Evolutionary conservation across 2,113 vertebrate species (phyloP), one percentile per base, ranked within the genome.

Genomic region (Poecilia latipinna): DNA sequence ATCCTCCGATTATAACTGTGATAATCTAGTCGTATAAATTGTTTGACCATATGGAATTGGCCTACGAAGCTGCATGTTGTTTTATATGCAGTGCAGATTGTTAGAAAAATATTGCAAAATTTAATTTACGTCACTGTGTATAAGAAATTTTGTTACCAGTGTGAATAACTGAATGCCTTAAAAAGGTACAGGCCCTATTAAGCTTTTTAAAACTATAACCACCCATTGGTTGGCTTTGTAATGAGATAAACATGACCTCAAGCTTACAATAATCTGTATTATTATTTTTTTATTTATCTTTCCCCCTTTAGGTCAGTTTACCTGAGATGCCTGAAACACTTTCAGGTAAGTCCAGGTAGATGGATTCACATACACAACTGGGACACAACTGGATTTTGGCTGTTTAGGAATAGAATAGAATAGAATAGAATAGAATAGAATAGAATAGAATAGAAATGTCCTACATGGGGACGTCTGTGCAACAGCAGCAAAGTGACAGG

Each of bases 291-390:
- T 73, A 48, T 33, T 82, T 75, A 66, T 79, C 32, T 75, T 77
- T 80, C 75, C n/a, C 37, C 31, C 78, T 85, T 39, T 61, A 93
- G 92, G 82, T 86, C 57, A 5, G 70, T 64, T 42, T 79, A 19
- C 70, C 79, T 60, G 42, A 78, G 67, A 82, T 42, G 31, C 24
- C 61, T 10, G 74, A 71, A 72, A 64, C 82, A 62, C 72, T 80
- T 74, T 72, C 83, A 88, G 92, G 92, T 92, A 85, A 87, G 67
- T 62, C 65, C 61, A 74, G 33, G 13, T 35, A 39, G 22, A 65
- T 24, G 11, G n/a, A 10, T 48, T 19, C 44, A 19, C 17, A 48
- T 19, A 48, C 10, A 37, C 35, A 37, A 3, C 13, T 48, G 44
- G 44, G 13, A 48, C 17, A 48, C 44, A 48, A 48, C 44, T 48